Percentiles rank a stretch among this genome's conserved stretches.
phyloP scores from a whole-genome alignment of 2,113 vertebrate genomes.

The Myocastor coypus region DNA sequence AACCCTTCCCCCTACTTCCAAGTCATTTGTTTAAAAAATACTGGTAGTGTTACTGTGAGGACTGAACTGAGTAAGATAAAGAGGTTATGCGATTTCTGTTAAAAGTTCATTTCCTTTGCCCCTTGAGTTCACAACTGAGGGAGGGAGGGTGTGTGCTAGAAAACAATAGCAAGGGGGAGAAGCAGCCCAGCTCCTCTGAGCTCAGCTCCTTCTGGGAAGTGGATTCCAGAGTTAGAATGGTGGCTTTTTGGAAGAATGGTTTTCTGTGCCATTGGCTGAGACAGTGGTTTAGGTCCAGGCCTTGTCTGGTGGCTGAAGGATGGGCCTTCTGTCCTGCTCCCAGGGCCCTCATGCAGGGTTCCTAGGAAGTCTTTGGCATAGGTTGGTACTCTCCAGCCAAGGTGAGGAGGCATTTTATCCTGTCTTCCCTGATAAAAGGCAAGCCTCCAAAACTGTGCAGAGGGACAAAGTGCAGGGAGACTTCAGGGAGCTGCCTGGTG shows the following conservation, averaged over 20 bases:
- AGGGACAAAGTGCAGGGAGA: not conserved
- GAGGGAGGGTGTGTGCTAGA: not conserved
- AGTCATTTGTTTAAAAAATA: not conserved
- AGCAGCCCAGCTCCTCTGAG: not conserved
- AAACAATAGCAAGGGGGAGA: not conserved
- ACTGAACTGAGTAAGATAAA: not conserved
- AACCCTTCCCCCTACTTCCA: not conserved
- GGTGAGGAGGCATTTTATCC: not conserved
- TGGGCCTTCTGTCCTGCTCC: accelerated
- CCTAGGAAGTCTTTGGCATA: not conserved
- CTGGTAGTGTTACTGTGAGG: not conserved
- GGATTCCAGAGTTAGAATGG: not conserved
- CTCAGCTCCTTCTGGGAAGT: not conserved
- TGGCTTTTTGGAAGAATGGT: not conserved
- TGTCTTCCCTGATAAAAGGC: not conserved
- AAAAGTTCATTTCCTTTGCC: not conserved
- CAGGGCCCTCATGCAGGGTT: not conserved
- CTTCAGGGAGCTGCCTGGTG: not conserved
- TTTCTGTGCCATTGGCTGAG: not conserved
- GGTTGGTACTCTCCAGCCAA: not conserved
- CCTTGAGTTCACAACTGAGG: not conserved
- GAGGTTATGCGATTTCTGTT: not conserved
- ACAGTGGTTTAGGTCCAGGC: not conserved
- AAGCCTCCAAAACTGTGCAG: not conserved
- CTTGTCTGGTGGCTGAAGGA: not conserved